phyloP scores from a whole-genome alignment of 2,797 vertebrate species.

The Nyctalus aviator region DNA sequence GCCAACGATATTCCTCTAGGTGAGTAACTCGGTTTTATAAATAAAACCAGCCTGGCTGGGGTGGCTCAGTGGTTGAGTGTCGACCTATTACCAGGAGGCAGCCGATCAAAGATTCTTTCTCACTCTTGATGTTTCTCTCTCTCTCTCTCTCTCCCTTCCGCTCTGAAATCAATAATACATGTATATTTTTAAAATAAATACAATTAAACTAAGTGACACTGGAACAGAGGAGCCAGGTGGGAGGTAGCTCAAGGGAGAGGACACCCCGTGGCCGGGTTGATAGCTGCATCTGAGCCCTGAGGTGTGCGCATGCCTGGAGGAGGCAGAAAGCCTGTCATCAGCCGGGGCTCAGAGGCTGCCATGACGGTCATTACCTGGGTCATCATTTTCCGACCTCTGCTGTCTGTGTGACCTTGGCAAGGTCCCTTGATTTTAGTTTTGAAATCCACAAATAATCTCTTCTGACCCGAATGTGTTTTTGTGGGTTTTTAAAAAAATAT shows the following conservation, averaged over 20 bases:
- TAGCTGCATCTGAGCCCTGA: neutral
- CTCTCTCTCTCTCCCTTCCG: too few species aligned
- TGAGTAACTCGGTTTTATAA: constrained; percentile 76
- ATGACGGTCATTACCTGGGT: neutral
- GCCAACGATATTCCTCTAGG: constrained; percentile 84
- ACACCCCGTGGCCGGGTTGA: neutral
- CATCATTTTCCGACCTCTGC: neutral
- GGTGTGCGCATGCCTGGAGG: neutral
- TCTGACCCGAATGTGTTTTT: neutral
- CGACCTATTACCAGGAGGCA: too few species aligned
- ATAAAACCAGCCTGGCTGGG: neutral
- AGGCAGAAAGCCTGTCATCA: neutral
- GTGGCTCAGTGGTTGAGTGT: too few species aligned
- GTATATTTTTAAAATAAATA: neutral
- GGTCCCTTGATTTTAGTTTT: constrained; percentile 4
- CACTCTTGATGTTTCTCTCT: too few species aligned
- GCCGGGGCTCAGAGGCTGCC: neutral
- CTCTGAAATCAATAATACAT: too few species aligned
- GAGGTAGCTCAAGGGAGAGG: neutral
- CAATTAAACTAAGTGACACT: neutral
- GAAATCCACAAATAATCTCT: neutral
- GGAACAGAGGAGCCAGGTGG: neutral
- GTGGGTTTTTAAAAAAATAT: too few species aligned
- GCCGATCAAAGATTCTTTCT: too few species aligned
- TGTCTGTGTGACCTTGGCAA: neutral